Base-by-base conservation (phyloP, 2,888 invertebrate species). In the Patella pellucida region DNA sequence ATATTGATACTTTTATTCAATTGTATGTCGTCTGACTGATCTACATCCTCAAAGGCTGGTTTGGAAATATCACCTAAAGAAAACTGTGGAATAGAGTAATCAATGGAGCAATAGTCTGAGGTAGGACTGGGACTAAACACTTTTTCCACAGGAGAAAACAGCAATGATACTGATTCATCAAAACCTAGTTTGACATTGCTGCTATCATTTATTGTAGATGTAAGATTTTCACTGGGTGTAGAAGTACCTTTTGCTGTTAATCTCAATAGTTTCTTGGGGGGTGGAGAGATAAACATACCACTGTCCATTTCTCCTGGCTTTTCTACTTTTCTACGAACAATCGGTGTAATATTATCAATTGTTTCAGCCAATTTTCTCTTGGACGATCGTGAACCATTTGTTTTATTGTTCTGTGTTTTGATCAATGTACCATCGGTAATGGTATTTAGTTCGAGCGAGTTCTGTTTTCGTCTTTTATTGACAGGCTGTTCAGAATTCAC, bases 261-360 rank as follows among this genome's bases (percentile, higher is more conserved):
- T 41, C 67, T 54, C 23, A 62, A 52, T 31, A 72, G 12, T 69
- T 76, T 76, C 16, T 41, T 19, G 19, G 72, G 67, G 3, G 73
- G 73, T 51, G 76, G 76, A 12, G 73, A 76, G 41, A 76, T 27
- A 76, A 76, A 76, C 31, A 73, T 51, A 31, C 73, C 76, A 52
- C 76, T 76, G 67, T 76, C 76, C n/a, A 51, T 51, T n/a, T 62
- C 62, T 27, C 69, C 41, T 12, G 50, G 16, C 19, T 74, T 74
- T 19, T 68, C 27, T 11, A 23, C 31, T 31, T 52, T 52, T 41
- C 52, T 52, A 16, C 51, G 52, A 12, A 68, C 68, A 15, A 31
- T 27, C 11, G 68, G 68, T 7, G 73, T 73, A 14, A 73, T 41
- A 51, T 69, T 69, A n/a, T n/a, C n/a, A 11, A 68, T n/a, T 27